phyloP scores from a whole-genome alignment of 2,797 vertebrate species.

The Echiichthys vipera region DNA sequence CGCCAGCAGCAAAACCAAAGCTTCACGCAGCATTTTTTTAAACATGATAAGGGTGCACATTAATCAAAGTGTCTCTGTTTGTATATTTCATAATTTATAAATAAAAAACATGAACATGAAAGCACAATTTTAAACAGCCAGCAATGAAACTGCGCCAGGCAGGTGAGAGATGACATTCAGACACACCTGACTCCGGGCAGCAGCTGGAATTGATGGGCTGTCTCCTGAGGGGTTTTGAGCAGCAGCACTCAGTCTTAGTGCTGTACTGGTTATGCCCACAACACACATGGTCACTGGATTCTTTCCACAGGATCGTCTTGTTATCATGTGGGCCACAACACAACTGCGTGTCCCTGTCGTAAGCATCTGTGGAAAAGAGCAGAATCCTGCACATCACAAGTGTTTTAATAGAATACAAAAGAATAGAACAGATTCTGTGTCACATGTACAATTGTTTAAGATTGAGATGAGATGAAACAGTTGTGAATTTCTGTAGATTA shows the following conservation, averaged over 20 bases:
- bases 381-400: background rate
- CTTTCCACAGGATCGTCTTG: fast-evolving
- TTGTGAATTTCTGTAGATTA: background rate
- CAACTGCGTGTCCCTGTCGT: background rate
- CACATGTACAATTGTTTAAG: background rate
- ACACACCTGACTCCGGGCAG: background rate
- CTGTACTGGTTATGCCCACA: constrained; percentile 37
- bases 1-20: background rate
- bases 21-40: background rate
- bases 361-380: constrained; percentile 21
- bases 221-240: fast-evolving
- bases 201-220: fast-evolving
- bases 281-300: background rate
- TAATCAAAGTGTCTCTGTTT: background rate
- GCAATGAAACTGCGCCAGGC: background rate
- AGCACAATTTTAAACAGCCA: background rate
- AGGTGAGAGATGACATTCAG: background rate
- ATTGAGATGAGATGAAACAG: background rate
- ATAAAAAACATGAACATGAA: background rate
- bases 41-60: background rate
- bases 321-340: fast-evolving
- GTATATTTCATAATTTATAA: background rate
- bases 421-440: background rate
- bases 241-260: constrained; percentile 7
- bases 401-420: background rate